A percentile compares a stretch with the other conserved stretches of the same genome.
Conservation (phyloP, 2,888 invertebrate species). For the Lycaena phlaeas region DNA sequence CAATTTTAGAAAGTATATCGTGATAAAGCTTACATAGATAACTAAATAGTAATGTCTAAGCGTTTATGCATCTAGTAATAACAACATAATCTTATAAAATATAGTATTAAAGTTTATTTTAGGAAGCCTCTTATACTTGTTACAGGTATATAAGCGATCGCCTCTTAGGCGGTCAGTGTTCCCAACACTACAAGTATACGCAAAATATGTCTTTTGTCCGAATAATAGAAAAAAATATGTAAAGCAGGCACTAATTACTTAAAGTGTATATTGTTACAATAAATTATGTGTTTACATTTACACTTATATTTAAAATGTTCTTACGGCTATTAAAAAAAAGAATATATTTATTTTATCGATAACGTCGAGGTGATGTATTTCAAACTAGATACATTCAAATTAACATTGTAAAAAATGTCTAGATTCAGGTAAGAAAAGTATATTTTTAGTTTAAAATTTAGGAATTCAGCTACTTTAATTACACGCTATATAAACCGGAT, state of each 20-base stretch:
- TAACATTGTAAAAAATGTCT: constrained; percentile 21
- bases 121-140: constrained; percentile 65
- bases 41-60: constrained; percentile 66
- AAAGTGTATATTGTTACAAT: constrained; percentile 63
- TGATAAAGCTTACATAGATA: constrained; percentile 62
- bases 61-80: constrained; percentile 68
- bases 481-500: neutral
- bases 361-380: constrained; percentile 35
- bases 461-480: neutral
- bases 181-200: constrained; percentile 52
- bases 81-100: constrained; percentile 68
- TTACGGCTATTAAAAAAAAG: constrained; percentile 53
- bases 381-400: constrained; percentile 40
- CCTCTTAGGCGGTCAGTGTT: constrained; percentile 38
- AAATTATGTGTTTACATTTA: constrained; percentile 68
- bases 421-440: constrained; percentile 22
- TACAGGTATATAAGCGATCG: constrained; percentile 38
- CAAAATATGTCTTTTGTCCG: constrained; percentile 66
- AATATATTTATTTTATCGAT: constrained; percentile 29
- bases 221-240: constrained; percentile 46
- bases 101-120: constrained; percentile 52
- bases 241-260: constrained; percentile 71
- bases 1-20: constrained; percentile 59
- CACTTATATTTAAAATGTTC: constrained; percentile 46
- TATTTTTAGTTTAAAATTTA: neutral